Base-by-base conservation (phyloP, 2,888 invertebrate genomes). In the Lasioglossum vierecki region DNA sequence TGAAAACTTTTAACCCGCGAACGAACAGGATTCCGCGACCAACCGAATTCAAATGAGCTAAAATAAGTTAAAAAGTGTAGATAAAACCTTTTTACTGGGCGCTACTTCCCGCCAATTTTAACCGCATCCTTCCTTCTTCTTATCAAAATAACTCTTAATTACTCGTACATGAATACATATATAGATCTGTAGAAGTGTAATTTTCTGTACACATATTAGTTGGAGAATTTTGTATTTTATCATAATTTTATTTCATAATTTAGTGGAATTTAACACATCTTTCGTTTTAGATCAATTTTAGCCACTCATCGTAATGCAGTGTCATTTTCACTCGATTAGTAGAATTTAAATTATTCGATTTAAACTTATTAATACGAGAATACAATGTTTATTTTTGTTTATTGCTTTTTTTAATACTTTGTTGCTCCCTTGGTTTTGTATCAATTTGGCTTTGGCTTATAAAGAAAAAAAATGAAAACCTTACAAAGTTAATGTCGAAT, bases 41-140 rank as follows among this genome's bases (percentile, higher is more conserved):
- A 74, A 74, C 70, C 11, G 49, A 74, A 66, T 71, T 41, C 15
- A 49, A 89, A 74, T 89, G 81, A 46, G 4, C 26, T 4, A 11
- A 0, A 39, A 82, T 82, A 77, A 41, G 22, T 1, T 6, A 22
- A 39, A 72, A 72, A 35, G 57, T 75, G 70, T 30, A 57, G 5
- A 39, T 68, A 83, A 1, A 86, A 84, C 73, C 60, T 75, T 41
- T 35, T 30, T 35, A 6, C 26, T n/a, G 75, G 39, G 66, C 39
- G 35, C 39, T 22, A 82, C 72, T 89, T 91, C 89, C 91, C 75
- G 86, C 39, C 72, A 18, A 22, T 73, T 70, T 26, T 81, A 80
- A 91, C 91, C 91, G 80, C 91, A 90, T 91, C 85, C 90, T 88
- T 88, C 86, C 89, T 79, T 15, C 5, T 70, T 41, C 63, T 84